A percentile compares a stretch with the other conserved stretches of the same genome.
Evolutionary conservation across 2,797 vertebrate genomes (phyloP).

Genomic region (Ficedula albicollis): DNA sequence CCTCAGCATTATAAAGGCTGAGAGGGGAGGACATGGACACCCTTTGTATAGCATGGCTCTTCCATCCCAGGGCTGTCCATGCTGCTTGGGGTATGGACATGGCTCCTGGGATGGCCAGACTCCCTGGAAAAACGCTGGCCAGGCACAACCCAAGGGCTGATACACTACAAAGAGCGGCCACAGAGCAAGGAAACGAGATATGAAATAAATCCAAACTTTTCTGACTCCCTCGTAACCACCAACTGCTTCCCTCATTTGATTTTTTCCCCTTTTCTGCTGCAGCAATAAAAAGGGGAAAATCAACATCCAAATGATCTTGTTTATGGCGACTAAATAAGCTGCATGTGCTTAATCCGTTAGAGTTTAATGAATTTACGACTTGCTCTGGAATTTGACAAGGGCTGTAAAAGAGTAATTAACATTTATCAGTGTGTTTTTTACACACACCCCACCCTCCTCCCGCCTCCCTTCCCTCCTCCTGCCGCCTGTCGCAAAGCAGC

Average conservation of each 20-base stretch:
- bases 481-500: slow-evolving; percentile 37
- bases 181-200: neutral
- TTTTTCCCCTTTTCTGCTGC: slow-evolving; percentile 58
- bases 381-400: slow-evolving; percentile 89
- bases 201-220: slow-evolving; percentile 56
- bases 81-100: fast-evolving
- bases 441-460: slow-evolving; percentile 66
- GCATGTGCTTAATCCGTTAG: slow-evolving; percentile 88
- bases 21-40: neutral
- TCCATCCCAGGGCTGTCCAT: neutral
- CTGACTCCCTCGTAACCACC: slow-evolving; percentile 30
- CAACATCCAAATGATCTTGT: slow-evolving; percentile 90
- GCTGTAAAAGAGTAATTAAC: slow-evolving; percentile 89
- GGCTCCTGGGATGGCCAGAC: neutral
- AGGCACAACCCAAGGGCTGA: neutral
- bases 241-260: slow-evolving; percentile 46
- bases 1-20: neutral
- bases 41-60: neutral
- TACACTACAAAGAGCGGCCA: neutral
- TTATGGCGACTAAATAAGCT: slow-evolving; percentile 95
- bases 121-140: neutral
- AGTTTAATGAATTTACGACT: slow-evolving; percentile 97
- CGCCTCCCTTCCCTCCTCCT: slow-evolving; percentile 27
- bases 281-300: slow-evolving; percentile 82
- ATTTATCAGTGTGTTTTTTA: slow-evolving; percentile 82